Evolutionary conservation across 2,888 invertebrate species (phyloP).

Genomic region (Hoplodrina ambigua): DNA sequence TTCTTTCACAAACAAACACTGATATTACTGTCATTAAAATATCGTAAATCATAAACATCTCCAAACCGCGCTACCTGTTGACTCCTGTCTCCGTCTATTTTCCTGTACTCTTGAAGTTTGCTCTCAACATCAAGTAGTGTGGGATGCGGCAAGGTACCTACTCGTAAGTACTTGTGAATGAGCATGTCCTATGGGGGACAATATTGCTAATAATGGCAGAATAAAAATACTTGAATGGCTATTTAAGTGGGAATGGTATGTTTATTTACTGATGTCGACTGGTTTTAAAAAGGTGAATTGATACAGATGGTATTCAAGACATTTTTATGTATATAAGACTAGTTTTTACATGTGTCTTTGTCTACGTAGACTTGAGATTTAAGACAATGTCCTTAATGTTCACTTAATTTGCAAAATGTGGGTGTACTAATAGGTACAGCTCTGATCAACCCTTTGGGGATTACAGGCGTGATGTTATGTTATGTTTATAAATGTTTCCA

Average conservation of each 20-base stretch:
- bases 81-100: conserved; percentile 65
- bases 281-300: conserved; percentile 34
- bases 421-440: no score
- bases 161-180: conserved; percentile 23
- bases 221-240: conserved; percentile 38
- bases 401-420: no score
- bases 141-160: conserved; percentile 72
- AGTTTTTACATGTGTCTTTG: no score
- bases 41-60: conserved; percentile 66
- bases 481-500: no score
- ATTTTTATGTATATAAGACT: neutral
- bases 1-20: no score
- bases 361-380: no score
- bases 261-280: conserved; percentile 40
- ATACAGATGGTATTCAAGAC: conserved; percentile 17
- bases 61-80: conserved; percentile 56
- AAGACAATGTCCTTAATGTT: no score
- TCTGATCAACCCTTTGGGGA: no score
- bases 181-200: conserved; percentile 22
- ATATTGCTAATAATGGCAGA: conserved; percentile 34
- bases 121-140: conserved; percentile 49
- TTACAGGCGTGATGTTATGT: no score
- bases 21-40: neutral
- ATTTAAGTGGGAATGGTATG: conserved; percentile 29
- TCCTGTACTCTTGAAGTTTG: conserved; percentile 26